Base-by-base conservation (phyloP, 2,888 invertebrate genomes). In the Caenorhabditis wallacei region DNA sequence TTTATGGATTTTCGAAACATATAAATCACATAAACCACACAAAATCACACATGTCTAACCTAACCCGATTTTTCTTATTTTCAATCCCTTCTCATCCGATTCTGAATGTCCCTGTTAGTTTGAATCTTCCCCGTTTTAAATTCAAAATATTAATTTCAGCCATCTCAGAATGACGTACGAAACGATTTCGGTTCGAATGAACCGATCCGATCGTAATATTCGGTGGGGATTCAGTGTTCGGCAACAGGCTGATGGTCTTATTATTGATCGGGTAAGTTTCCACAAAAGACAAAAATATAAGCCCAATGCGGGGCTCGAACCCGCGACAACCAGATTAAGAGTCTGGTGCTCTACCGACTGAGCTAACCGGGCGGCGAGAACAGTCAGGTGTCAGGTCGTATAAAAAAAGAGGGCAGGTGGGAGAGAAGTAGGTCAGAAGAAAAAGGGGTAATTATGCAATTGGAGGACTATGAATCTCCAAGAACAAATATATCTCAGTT, bases 271-370 rank as follows among this genome's bases (percentile, higher is more conserved):
- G 69, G 85, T 84, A 48, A 56, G 85, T 2, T 10, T 40, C 2
- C 4, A 59, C 37, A 61, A 61, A 64, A 56, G 24, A 20, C 16
- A 74, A 54, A 74, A 64, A 59, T 35, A 46, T 82, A 76, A 89
- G 89, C 89, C 88, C 89, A 87, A 89, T 89, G 88, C 88, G 89
- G 89, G 89, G 89, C 89, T 89, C 89, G 88, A 89, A 89, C 89
- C 89, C 89, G 89, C 89, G 89, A 89, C 56, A 26, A 69, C 40
- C 56, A 89, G 88, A 89, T 88, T 89, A 89, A 89, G 89, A 89
- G 89, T 89, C 88, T 89, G 89, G 89, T 89, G 88, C 89, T 88
- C 89, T 88, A 87, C 88, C 88, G 88, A 89, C 89, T 89, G 88
- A 89, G 89, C 89, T 89, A 89, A 89, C 89, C 88, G 87, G 87